Percentiles rank a stretch among this genome's conserved stretches.
Evolutionary conservation across 1,140 invertebrate genomes (phyloP).

Genomic region (Penaeus vannamei): DNA sequence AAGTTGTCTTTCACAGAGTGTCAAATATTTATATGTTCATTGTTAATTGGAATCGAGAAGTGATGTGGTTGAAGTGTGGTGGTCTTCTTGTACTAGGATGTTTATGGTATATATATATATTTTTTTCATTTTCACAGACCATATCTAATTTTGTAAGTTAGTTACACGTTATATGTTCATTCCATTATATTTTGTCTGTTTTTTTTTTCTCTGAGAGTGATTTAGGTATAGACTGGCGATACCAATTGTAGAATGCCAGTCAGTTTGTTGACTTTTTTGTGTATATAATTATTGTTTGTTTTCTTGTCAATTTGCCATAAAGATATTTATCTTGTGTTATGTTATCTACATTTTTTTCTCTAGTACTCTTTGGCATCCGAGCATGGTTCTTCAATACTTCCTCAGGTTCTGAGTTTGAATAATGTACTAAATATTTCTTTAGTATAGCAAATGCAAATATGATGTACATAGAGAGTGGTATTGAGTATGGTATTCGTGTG

Average conservation of each 20-base stretch:
- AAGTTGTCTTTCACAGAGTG: conserved; percentile 62
- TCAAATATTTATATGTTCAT: conserved; percentile 64
- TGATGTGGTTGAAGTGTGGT: conserved; percentile 33
- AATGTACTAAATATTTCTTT: conserved; percentile 36
- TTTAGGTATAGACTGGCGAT: no score
- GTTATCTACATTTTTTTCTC: conserved; percentile 9
- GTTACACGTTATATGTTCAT: no score
- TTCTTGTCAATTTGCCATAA: no score
- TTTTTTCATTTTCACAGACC: no score
- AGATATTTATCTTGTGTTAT: conserved; percentile 4
- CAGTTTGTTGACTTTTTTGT: no score
- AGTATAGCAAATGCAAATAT: conserved; percentile 43
- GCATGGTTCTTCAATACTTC: conserved; percentile 36
- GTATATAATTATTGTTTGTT: no score
- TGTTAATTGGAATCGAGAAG: conserved; percentile 49
- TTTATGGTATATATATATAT: neutral
- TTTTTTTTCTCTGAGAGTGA: no score
- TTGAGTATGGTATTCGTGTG: no score
- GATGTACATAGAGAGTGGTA: no score
- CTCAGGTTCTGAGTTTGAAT: conserved; percentile 50
- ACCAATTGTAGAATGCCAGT: no score
- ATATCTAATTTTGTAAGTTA: no score
- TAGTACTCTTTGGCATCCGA: conserved; percentile 21
- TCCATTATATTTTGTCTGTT: no score
- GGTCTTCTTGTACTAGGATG: neutral